A percentile compares a stretch with the other conserved stretches of the same genome.
Evolutionary conservation across 2,797 vertebrate species (phyloP).

Genomic region (Acanthurus tractus): DNA sequence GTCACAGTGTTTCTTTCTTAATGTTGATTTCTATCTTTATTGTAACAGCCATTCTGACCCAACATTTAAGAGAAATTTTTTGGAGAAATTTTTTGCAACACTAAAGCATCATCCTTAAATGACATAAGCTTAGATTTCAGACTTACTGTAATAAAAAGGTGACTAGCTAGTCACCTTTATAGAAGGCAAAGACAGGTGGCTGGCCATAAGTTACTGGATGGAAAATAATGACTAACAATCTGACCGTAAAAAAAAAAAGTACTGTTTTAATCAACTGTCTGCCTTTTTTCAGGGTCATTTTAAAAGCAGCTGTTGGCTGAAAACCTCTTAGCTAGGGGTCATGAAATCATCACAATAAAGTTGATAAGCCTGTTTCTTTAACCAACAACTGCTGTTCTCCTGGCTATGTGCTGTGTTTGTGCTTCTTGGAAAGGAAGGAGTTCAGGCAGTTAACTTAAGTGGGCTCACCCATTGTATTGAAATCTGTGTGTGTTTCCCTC

Average conservation of each 20-base stretch:
- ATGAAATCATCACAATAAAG: slow-evolving; percentile 75
- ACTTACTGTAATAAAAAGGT: slow-evolving; percentile 1
- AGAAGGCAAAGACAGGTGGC: slow-evolving; percentile 64
- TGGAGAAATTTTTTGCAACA: too few species aligned
- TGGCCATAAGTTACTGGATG: slow-evolving; percentile 35
- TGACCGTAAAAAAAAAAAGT: slow-evolving; percentile 35
- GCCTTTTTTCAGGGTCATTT: slow-evolving; percentile 49
- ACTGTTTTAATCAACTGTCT: slow-evolving; percentile 57
- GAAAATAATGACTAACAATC: slow-evolving; percentile 47
- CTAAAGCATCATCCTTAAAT: too few species aligned
- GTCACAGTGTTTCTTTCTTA: too few species aligned
- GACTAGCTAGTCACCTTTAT: slow-evolving; percentile 35
- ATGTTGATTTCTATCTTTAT: too few species aligned
- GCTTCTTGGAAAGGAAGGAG: slow-evolving; percentile 58
- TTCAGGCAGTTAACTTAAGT: slow-evolving; percentile 40
- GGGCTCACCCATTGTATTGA: slow-evolving; percentile 30
- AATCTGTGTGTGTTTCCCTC: slow-evolving; percentile 43
- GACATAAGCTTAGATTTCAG: too few species aligned
- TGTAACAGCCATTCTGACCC: too few species aligned
- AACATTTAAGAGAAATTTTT: too few species aligned
- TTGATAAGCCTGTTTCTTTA: slow-evolving; percentile 65
- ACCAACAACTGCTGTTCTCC: slow-evolving; percentile 65
- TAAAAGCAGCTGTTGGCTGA: slow-evolving; percentile 65
- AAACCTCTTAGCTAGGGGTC: slow-evolving; percentile 54
- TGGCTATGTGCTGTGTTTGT: slow-evolving; percentile 45